A percentile compares a stretch with the other conserved stretches of the same genome.
These are phyloP conservation scores for Aphelocoma coerulescens DNA, from an alignment of 2,113 vertebrate species.

Conservation along the genomic window DNA sequence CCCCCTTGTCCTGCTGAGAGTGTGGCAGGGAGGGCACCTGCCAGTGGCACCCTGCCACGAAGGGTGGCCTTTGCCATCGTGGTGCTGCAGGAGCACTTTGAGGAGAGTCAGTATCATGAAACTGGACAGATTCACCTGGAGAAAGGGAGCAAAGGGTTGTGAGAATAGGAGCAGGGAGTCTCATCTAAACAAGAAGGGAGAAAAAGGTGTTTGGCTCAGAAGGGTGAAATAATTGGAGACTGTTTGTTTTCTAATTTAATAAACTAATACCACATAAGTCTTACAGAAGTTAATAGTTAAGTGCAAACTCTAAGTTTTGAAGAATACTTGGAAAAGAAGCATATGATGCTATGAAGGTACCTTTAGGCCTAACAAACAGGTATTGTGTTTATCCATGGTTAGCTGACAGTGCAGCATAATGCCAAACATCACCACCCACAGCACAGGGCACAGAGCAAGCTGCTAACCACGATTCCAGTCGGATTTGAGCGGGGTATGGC, in stretches of 20 bases:
- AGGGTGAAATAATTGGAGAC: neutral
- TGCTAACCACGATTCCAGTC: rapidly evolving
- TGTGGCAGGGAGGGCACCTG: rapidly evolving
- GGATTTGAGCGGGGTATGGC: neutral
- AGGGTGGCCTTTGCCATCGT: rapidly evolving
- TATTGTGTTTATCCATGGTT: rapidly evolving
- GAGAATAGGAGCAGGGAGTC: neutral
- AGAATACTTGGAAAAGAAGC: neutral
- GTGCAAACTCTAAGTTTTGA: neutral
- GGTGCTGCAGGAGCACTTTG: neutral
- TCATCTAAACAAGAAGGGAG: neutral
- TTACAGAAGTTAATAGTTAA: neutral
- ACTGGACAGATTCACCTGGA: rapidly evolving
- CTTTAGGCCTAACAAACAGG: neutral
- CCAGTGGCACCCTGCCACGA: rapidly evolving
- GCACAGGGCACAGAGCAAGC: too few species aligned
- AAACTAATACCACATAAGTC: neutral
- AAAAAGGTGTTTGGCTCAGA: neutral
- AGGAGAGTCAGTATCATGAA: rapidly evolving
- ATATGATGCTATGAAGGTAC: rapidly evolving
- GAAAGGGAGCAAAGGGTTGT: neutral
- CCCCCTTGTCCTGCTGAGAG: neutral
- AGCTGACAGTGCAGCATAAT: rapidly evolving
- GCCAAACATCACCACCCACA: rapidly evolving
- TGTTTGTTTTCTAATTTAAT: neutral